Evolutionary conservation across 1,140 invertebrate genomes (phyloP).

Genomic region (Monomorium pharaonis): DNA sequence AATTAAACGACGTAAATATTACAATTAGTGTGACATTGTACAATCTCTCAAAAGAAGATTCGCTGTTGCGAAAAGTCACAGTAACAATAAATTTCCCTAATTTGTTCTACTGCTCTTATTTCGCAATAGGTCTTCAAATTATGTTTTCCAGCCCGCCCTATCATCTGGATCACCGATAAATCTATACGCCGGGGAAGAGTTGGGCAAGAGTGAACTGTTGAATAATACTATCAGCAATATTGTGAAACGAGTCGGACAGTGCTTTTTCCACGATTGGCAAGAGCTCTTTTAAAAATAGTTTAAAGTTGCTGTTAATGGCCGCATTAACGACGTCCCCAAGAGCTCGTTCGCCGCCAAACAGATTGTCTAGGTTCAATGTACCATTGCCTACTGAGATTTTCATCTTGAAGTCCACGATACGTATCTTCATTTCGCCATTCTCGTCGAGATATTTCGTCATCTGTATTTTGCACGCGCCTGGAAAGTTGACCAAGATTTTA

Average conservation of each 20-base stretch:
- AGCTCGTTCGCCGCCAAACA: slow-evolving; percentile 87
- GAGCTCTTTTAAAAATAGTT: slow-evolving; percentile 86
- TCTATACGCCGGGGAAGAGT: slow-evolving; percentile 84
- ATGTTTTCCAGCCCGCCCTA: not conserved
- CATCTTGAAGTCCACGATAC: slow-evolving; percentile 84
- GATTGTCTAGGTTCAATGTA: slow-evolving; percentile 86
- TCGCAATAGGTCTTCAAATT: not conserved
- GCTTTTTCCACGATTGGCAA: slow-evolving; percentile 87
- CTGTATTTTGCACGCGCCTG: slow-evolving; percentile 81
- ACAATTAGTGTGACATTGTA: not conserved
- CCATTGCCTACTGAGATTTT: slow-evolving; percentile 87
- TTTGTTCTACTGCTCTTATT: not conserved
- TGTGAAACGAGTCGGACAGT: slow-evolving; percentile 85
- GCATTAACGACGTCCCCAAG: slow-evolving; percentile 87
- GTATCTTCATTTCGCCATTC: slow-evolving; percentile 86
- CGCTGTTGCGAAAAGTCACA: too few species aligned
- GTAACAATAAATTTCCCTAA: not conserved
- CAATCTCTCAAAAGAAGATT: not conserved
- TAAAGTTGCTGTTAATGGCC: slow-evolving; percentile 88
- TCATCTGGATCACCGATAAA: not conserved
- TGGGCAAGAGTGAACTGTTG: slow-evolving; percentile 85
- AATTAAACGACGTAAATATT: not conserved
- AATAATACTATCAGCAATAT: slow-evolving; percentile 87
- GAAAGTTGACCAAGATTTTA: not conserved
- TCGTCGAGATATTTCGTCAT: slow-evolving; percentile 69